These are phyloP conservation scores for Oryzias celebensis DNA, from an alignment of 2,113 vertebrate species.

Conservation along the genomic window DNA sequence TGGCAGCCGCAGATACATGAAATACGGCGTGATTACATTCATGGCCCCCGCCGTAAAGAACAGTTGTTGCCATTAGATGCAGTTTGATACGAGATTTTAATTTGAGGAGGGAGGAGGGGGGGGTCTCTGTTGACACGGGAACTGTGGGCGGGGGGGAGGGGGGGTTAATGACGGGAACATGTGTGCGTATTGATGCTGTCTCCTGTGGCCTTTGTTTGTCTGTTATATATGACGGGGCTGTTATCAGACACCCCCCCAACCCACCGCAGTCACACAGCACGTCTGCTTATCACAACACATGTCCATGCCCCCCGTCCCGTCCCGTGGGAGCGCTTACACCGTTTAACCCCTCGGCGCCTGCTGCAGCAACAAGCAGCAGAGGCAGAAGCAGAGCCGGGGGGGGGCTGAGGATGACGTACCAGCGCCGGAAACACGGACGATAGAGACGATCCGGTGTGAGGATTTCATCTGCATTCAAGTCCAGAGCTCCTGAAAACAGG, in stretches of 20 bases:
- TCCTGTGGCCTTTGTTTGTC: constrained; percentile 80
- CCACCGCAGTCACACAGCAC: constrained; percentile 30
- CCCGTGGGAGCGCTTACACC: neutral
- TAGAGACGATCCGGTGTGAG: too few relatives aligned
- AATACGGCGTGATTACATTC: constrained; percentile 98
- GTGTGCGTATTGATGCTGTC: constrained; percentile 94
- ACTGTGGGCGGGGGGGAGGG: constrained; percentile 89
- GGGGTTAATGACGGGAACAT: constrained; percentile 91
- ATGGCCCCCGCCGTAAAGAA: constrained; percentile 94
- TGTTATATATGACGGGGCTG: constrained; percentile 83
- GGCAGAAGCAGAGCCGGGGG: too few relatives aligned
- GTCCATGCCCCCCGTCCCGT: constrained; percentile 41
- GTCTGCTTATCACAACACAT: constrained; percentile 87
- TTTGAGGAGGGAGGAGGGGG: constrained; percentile 95
- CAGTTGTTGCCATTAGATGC: constrained; percentile 92
- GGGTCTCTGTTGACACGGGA: constrained; percentile 86
- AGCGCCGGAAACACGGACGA: too few relatives aligned
- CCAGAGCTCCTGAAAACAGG: too few relatives aligned
- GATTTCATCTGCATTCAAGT: too few relatives aligned
- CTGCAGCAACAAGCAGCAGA: neutral
- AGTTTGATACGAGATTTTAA: constrained; percentile 98
- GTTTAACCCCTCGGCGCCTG: neutral
- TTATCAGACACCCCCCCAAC: constrained; percentile 74
- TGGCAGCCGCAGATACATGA: constrained; percentile 97
- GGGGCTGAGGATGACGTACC: too few relatives aligned